Base-by-base conservation (phyloP, 2,888 invertebrate species). In the Acronicta aceris region DNA sequence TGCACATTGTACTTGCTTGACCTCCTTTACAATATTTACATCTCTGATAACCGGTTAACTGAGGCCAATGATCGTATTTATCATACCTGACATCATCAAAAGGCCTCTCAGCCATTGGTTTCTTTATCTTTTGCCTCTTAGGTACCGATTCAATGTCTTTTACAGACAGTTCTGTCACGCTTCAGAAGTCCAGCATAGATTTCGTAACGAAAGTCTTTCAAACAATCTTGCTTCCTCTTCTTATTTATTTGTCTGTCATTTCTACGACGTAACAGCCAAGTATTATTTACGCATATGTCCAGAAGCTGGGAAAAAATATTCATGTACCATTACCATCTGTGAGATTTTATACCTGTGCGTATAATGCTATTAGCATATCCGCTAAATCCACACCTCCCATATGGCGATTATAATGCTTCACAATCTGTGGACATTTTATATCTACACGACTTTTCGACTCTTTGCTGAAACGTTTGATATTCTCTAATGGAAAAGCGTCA, bases 291-390 rank as follows among this genome's bases (percentile, higher is more conserved):
- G 36, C 62, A 66, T 9, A 76, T 71, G 51, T 76, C 69, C 45
- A 74, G 41, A 12, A 76, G 36, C 21, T 74, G 71, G 6, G 59
- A 58, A 53, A 72, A 74, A 45, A 76, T 77, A 36, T 57, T 63
- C 54, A 78, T 64, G 48, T n/a, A n/a, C n/a, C n/a, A n/a, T n/a
- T 76, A 80, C 77, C 76, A 76, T 56, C 73, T 58, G 56, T 71
- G 73, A 50, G 74, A 69, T 67, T 70, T 79, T 46, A 78, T 67
- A 36, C 69, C 70, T 16, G 70, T 79, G 63, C 74, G 50, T 78
- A 75, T 55, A 81, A 63, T 46, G 75, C 72, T 57, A 79, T 72
- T 21, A 77, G 66, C 80, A 81, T 79, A 54, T 77, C 74, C 30
- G 76, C 76, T 43, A 68, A 40, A 38, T 7, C 62, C n/a, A n/a